Conservation (phyloP, 2,888 invertebrate genomes). For the Congeria kusceri region DNA sequence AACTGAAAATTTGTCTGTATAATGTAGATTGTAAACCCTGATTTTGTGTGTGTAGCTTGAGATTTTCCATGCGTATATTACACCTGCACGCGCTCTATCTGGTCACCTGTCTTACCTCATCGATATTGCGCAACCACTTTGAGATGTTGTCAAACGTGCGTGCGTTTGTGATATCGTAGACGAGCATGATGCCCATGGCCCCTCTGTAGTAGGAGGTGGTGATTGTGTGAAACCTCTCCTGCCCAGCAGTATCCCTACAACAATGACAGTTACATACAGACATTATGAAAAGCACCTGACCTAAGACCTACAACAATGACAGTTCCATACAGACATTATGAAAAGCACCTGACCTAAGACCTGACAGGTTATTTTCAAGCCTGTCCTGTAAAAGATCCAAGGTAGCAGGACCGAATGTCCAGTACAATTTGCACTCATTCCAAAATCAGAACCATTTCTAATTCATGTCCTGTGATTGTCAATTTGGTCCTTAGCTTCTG, state of each 20-base stretch:
- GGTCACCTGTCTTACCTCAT: constrained; percentile 93
- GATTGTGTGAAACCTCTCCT: constrained; percentile 99
- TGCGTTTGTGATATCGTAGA: constrained; percentile 98
- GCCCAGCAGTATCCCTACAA: constrained; percentile 94
- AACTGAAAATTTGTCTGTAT: too few species aligned
- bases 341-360: background rate
- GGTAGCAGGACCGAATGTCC: too few species aligned
- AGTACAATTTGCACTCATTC: too few species aligned
- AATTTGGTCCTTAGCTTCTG: too few species aligned
- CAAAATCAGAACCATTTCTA: constrained; percentile 85
- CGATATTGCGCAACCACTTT: constrained; percentile 99
- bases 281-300: background rate
- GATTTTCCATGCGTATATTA: background rate
- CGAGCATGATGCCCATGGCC: constrained; percentile 97
- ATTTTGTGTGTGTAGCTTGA: background rate
- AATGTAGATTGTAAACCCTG: too few species aligned
- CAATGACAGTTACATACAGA: constrained; percentile 5
- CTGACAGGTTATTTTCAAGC: too few species aligned
- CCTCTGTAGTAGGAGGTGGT: constrained; percentile 99
- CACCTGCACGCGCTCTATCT: too few species aligned
- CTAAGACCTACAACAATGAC: background rate
- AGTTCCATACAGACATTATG: background rate
- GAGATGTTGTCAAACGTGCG: constrained; percentile 99
- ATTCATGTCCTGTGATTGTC: too few species aligned
- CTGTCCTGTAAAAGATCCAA: too few species aligned